phyloP scores from a whole-genome alignment of 2,888 invertebrate species.

The Trileptium ribeirensis region DNA sequence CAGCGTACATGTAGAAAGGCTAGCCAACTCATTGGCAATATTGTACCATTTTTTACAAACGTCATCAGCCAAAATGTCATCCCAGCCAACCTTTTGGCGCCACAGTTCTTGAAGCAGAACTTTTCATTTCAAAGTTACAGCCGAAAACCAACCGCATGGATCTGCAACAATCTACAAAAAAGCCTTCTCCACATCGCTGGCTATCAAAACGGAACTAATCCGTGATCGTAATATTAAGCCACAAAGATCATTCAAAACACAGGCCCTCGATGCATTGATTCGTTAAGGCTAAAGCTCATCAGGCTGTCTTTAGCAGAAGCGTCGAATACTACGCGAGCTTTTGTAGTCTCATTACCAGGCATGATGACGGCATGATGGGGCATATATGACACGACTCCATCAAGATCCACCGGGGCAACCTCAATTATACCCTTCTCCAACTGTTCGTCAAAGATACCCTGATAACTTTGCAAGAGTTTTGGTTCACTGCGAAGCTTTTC shows the following conservation, averaged over 20 bases:
- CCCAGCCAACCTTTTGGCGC: background rate
- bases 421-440: background rate
- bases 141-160: background rate
- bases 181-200: background rate
- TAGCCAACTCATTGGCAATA: background rate
- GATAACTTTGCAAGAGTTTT: background rate
- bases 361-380: background rate
- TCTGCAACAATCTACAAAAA: background rate
- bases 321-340: background rate
- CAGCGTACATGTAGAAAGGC: background rate
- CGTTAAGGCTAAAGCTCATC: background rate
- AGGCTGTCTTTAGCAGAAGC: background rate
- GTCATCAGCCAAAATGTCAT: background rate
- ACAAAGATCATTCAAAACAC: background rate
- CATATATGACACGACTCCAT: background rate
- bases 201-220: background rate
- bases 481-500: background rate
- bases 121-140: background rate
- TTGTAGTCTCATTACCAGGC: background rate
- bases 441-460: background rate
- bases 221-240: background rate
- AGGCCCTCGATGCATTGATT: background rate
- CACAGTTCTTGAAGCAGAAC: background rate
- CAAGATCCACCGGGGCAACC: background rate
- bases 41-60: background rate